Conservation (phyloP, 1,140 invertebrate genomes). For the Mizuhopecten yessoensis region DNA sequence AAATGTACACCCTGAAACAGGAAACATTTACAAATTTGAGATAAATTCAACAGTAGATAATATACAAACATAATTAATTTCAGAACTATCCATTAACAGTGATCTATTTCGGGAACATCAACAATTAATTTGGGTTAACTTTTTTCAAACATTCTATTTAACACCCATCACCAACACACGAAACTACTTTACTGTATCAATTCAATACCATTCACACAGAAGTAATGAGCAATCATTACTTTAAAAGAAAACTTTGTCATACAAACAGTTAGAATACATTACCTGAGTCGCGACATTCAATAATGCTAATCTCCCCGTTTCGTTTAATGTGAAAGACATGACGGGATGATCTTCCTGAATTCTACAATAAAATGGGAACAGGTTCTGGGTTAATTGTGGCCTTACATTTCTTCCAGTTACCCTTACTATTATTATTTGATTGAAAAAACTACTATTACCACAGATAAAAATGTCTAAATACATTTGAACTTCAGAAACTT, state of each 20-base stretch:
- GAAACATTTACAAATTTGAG: not conserved
- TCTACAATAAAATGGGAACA: slow-evolving; percentile 71
- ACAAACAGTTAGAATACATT: slow-evolving; percentile 49
- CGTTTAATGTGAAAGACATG: slow-evolving; percentile 97
- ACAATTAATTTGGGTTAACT: no score
- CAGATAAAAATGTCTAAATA: no score
- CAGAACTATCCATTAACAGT: no score
- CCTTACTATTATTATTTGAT: no score
- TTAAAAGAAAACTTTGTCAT: not conserved
- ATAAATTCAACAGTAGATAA: not conserved
- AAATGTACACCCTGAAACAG: slow-evolving; percentile 92
- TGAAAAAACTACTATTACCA: no score
- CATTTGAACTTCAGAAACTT: no score
- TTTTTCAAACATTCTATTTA: not conserved
- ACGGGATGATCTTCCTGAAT: slow-evolving; percentile 97
- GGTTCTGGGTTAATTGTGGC: not conserved
- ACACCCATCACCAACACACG: not conserved
- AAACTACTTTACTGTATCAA: not conserved
- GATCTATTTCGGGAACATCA: no score
- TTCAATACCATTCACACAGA: not conserved
- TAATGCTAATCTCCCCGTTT: slow-evolving; percentile 92
- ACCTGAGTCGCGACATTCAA: slow-evolving; percentile 96
- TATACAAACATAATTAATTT: not conserved
- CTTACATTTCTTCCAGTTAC: no score
- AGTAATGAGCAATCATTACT: not conserved